These are phyloP conservation scores for Cantharis nigra DNA, from an alignment of 2,888 invertebrate species.

Conservation along the genomic window DNA sequence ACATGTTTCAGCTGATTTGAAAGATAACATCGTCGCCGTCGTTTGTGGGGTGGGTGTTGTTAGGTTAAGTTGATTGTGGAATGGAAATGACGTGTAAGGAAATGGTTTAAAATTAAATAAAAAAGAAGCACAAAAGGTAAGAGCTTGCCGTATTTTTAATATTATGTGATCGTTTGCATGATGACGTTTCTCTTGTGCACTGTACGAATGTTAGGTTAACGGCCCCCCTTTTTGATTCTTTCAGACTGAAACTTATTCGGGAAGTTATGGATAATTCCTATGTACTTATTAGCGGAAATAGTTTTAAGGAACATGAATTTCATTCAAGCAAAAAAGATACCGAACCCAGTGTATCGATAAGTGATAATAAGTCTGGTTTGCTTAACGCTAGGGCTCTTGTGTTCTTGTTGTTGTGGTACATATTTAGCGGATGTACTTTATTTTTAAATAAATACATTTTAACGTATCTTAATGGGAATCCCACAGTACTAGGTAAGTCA, in stretches of 20 bases:
- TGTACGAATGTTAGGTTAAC: not conserved
- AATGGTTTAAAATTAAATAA: not conserved
- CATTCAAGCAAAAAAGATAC: constrained; percentile 28
- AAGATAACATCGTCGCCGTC: constrained; percentile 1
- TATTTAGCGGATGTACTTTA: constrained; percentile 77
- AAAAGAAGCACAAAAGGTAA: not conserved
- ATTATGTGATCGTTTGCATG: not conserved
- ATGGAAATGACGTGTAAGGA: constrained; percentile 1
- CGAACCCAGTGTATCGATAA: constrained; percentile 12
- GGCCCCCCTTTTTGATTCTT: not conserved
- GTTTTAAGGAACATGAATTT: constrained; percentile 27
- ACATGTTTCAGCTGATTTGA: constrained; percentile 3
- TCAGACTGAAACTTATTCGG: not conserved
- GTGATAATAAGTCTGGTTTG: constrained; percentile 53
- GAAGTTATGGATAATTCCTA: constrained; percentile 33
- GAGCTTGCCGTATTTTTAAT: not conserved
- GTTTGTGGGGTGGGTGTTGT: not conserved
- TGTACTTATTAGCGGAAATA: constrained; percentile 25
- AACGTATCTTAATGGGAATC: constrained; percentile 72
- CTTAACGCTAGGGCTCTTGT: constrained; percentile 63
- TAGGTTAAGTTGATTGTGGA: constrained; percentile 9
- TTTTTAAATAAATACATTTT: constrained; percentile 80
- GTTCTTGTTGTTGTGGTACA: constrained; percentile 72
- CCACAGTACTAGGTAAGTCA: constrained; percentile 69
- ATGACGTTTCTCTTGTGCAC: not conserved